Evolutionary conservation across 2,888 invertebrate species (phyloP), one percentile per base, ranked within the genome.

Genomic region (Pediacus dermestoides): DNA sequence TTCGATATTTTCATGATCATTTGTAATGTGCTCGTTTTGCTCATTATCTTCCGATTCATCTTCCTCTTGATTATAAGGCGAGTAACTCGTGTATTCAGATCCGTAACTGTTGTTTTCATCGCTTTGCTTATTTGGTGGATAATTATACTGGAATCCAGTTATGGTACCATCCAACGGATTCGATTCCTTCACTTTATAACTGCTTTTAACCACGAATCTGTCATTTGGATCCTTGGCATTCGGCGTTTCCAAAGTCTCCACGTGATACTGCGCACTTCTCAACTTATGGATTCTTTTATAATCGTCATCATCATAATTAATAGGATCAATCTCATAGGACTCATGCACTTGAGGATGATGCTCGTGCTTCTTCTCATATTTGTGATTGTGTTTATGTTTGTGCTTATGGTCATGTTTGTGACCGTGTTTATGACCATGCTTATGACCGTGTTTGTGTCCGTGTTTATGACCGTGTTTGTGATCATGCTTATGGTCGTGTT

Each of bases 401-500:
- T 56, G 50, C 10, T 50, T 50, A 25, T 50, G 41, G n/a, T 48
- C 23, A 34, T 52, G 48, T 31, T 34, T 30, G 10, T 39, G 44
- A 6, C 44, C 47, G 12, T 44, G 42, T 34, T 41, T 34, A 28
- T 53, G 37, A 23, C 43, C 44, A 37, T 53, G 53, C 31, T 56
- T 51, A 36, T 58, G 53, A 6, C 42, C 32, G 27, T 52, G 43
- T 4, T 43, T 26, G 34, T 52, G 50, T 6, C 44, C 26, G 12
- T 48, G 42, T 9, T 37, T 34, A 28, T 54, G 44, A n/a, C 46
- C 34, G 16, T 54, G 45, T 21, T 45, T 31, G 37, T 51, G 48
- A 16, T 55, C 48, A 39, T 58, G 55, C 8, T 51, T 46, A 36
- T 57, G 54, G n/a, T 55, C 48, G 41, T 58, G 55, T 11, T 48